A percentile compares a stretch with the other conserved stretches of the same genome.
These are phyloP conservation scores for Lasiurus borealis DNA, from an alignment of 2,113 vertebrate species.

Conservation along the genomic window DNA sequence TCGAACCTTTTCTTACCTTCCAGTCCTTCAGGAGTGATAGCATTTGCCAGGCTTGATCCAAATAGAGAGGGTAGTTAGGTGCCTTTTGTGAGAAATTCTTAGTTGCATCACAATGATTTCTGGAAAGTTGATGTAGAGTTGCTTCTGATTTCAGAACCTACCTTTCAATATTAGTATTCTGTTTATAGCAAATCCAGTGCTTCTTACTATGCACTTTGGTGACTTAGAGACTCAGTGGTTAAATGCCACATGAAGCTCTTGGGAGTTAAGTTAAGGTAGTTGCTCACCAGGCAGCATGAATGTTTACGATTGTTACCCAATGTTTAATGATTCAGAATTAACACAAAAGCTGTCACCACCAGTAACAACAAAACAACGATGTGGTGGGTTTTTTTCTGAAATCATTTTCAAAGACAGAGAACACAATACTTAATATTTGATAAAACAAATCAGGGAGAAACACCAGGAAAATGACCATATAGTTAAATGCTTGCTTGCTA, in stretches of 20 bases:
- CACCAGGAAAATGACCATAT: background rate
- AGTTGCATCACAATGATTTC: background rate
- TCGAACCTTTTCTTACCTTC: background rate
- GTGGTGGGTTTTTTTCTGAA: background rate
- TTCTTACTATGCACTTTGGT: background rate
- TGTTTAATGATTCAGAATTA: background rate
- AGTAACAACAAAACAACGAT: background rate
- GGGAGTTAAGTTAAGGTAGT: background rate
- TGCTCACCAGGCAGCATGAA: background rate
- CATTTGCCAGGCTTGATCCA: background rate
- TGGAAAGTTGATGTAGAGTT: background rate
- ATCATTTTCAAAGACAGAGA: slow-evolving; percentile 3
- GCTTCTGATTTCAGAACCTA: background rate
- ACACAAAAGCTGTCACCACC: background rate
- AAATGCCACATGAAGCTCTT: background rate
- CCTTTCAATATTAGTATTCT: background rate
- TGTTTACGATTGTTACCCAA: background rate
- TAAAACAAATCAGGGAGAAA: slow-evolving; percentile 27
- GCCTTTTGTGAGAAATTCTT: background rate
- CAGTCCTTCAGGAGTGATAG: background rate
- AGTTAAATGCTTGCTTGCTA: slow-evolving; percentile 15
- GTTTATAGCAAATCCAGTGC: background rate
- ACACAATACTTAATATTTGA: background rate
- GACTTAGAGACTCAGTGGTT: background rate
- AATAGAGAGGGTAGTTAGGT: background rate